Conservation (phyloP, 2,888 invertebrate genomes). For the Anoplius nigerrimus region DNA sequence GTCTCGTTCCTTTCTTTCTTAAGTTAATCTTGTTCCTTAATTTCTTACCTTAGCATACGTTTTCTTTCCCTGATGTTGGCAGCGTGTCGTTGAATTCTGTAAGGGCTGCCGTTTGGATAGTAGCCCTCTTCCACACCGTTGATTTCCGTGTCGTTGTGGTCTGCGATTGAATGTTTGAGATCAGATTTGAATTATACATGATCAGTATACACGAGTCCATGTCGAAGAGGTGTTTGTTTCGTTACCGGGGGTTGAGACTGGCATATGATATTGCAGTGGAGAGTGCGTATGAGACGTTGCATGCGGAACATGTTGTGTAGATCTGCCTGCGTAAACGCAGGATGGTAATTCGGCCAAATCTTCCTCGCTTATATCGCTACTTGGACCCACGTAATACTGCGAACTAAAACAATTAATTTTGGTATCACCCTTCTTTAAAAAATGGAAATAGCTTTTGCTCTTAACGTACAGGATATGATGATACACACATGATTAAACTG, state of each 20-base stretch:
- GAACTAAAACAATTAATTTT: constrained; percentile 50
- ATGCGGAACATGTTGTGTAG: constrained; percentile 72
- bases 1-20: too few relatives aligned
- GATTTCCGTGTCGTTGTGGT: constrained; percentile 70
- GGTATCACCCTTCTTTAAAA: background rate
- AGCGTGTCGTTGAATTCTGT: constrained; percentile 92
- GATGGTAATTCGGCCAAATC: constrained; percentile 86
- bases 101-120: constrained; percentile 85
- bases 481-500: too few relatives aligned
- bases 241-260: constrained; percentile 69
- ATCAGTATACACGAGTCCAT: too few relatives aligned
- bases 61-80: constrained; percentile 97
- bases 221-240: background rate
- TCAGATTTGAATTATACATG: background rate
- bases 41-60: constrained; percentile 94
- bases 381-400: constrained; percentile 70
- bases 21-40: too few relatives aligned
- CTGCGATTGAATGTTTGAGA: constrained; percentile 32
- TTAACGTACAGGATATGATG: background rate
- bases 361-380: constrained; percentile 78
- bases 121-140: constrained; percentile 76
- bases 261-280: constrained; percentile 71
- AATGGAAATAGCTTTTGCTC: too few relatives aligned
- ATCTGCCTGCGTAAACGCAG: constrained; percentile 85
- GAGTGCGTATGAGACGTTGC: constrained; percentile 67